Evolutionary conservation across 2,797 vertebrate genomes (phyloP).

Genomic region (Rhynchonycteris naso): DNA sequence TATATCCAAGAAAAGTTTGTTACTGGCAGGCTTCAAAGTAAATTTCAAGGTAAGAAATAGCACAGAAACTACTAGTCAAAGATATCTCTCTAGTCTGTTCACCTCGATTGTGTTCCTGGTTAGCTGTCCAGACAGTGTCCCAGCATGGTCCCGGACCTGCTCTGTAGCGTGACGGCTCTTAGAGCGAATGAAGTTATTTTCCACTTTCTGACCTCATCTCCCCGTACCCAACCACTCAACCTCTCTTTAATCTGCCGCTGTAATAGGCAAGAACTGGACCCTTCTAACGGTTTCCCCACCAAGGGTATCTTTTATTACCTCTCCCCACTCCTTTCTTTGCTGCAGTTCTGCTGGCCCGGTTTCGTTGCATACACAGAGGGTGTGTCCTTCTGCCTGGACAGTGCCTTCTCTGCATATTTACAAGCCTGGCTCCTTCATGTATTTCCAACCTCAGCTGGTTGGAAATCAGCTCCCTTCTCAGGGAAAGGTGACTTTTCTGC

Average conservation of each 20-base stretch:
- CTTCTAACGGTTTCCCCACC: not conserved
- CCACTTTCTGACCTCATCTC: not conserved
- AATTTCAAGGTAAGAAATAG: constrained; percentile 4
- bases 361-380: not conserved
- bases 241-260: not conserved
- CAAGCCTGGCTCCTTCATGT: not conserved
- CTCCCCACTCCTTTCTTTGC: not conserved
- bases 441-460: not conserved
- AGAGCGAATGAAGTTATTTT: not conserved
- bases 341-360: not conserved
- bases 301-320: not conserved
- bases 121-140: not conserved
- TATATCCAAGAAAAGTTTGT: constrained; percentile 59
- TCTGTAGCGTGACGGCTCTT: accelerated
- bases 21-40: constrained; percentile 51
- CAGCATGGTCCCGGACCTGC: not conserved
- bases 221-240: not conserved
- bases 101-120: not conserved
- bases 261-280: not conserved
- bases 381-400: not conserved
- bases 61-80: constrained; percentile 17
- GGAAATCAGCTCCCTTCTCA: not conserved
- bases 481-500: not conserved
- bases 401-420: not conserved
- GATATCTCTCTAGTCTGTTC: not conserved